Evolutionary conservation across 2,113 vertebrate species (phyloP), one percentile per base, ranked within the genome.

Genomic region (Glareola pratincola): DNA sequence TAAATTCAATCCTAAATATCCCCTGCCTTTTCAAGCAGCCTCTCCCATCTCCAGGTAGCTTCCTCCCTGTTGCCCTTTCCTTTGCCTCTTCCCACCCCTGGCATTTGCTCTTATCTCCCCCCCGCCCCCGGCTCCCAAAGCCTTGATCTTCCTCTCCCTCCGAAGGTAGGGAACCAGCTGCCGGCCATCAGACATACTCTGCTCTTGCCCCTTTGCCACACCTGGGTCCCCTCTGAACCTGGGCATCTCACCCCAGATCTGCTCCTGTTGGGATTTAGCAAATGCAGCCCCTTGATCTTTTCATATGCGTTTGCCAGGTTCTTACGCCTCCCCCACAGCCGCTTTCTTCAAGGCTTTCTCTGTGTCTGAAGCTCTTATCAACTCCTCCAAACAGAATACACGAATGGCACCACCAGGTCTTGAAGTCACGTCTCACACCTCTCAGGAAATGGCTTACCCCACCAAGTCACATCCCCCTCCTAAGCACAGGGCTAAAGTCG

Each of bases 321-420:
- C 88, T 92, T 79, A 78, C 3, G 29, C 94, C 86, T 94, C 83
- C 85, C 88, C 92, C 88, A 62, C 10, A 0, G 72, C 37, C 0
- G 18, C 63, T 92, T 88, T 68, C 94, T 94, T 94, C 80, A 60
- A 88, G 88, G 86, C 92, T 71, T 81, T 78, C 83, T 41, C 53
- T 60, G 64, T 32, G 86, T 95, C 96, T 97, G 95, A 85, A 87
- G 89, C 96, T 91, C 97, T 97, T 97, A 97, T 97, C 97, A 89
- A 92, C 86, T 95, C 86, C 87, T 87, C 4, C 0, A 45, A 92
- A 34, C 29, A 68, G 92, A 97, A 97, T 97, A 97, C 96, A 97
- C 97, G 48, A 92, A 91, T 3, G 39, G 88, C 86, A 94, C 92
- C 82, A 41, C 41, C 64, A 72, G 89, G 90, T 94, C 91, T 94